A percentile compares a stretch with the other conserved stretches of the same genome.
Conservation (phyloP, 2,888 invertebrate species). For the Agrochola lychnidis region DNA sequence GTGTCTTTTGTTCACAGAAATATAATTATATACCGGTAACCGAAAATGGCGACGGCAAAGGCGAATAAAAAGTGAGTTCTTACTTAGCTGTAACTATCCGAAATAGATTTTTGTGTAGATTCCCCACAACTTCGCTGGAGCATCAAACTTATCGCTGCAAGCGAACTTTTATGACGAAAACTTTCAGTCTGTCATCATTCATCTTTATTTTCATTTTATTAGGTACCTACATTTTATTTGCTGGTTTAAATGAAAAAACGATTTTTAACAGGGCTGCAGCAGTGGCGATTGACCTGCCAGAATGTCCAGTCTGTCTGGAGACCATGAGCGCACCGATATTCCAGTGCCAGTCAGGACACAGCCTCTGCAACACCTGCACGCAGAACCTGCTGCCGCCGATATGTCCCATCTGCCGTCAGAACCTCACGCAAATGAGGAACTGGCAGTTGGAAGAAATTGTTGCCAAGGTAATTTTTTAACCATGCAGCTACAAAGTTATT, state of each 20-base stretch:
- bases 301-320: constrained; percentile 86
- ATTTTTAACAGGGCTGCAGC: constrained; percentile 53
- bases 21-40: not conserved
- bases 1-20: constrained; percentile 43
- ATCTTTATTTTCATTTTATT: not conserved
- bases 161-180: not conserved
- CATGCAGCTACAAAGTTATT: not conserved
- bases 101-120: constrained; percentile 1
- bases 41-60: constrained; percentile 62
- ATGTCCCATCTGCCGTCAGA: constrained; percentile 85
- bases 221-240: not conserved
- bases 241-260: not conserved
- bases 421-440: constrained; percentile 87
- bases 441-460: constrained; percentile 85
- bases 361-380: constrained; percentile 83
- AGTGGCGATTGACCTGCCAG: constrained; percentile 78
- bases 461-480: constrained; percentile 74
- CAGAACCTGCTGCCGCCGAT: constrained; percentile 75
- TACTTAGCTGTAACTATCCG: not conserved
- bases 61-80: constrained; percentile 72
- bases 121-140: not conserved
- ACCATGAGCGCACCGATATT: constrained; percentile 84
- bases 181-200: constrained; percentile 4
- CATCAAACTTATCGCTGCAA: not conserved
- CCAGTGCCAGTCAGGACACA: constrained; percentile 86